Evolutionary conservation across 2,797 vertebrate species (phyloP).

Genomic region (Anguilla megastoma): DNA sequence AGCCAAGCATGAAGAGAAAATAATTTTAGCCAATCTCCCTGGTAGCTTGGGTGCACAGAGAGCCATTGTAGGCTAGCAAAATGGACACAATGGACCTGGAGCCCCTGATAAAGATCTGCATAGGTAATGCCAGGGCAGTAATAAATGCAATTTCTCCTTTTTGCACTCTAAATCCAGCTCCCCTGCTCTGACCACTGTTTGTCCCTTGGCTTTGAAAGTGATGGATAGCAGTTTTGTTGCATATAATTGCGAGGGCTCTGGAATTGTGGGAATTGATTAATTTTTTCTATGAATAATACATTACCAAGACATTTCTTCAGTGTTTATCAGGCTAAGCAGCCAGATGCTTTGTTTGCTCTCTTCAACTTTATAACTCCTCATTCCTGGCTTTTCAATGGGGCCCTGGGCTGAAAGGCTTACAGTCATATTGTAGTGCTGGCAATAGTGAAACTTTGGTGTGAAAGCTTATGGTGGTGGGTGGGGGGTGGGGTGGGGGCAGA

Average conservation of each 20-base stretch:
- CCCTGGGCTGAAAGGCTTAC: slow-evolving; percentile 38
- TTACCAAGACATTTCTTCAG: slow-evolving; percentile 58
- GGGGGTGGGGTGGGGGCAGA: background rate
- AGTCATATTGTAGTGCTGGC: slow-evolving; percentile 23
- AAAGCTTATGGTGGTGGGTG: background rate
- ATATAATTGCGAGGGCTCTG: slow-evolving; percentile 64
- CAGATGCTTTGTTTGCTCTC: slow-evolving; percentile 62
- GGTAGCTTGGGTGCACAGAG: slow-evolving; percentile 75
- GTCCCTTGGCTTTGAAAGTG: slow-evolving; percentile 67
- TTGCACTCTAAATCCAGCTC: slow-evolving; percentile 62
- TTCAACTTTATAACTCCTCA: slow-evolving; percentile 53
- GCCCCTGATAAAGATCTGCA: slow-evolving; percentile 82
- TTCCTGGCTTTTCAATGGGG: slow-evolving; percentile 53
- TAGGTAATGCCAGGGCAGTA: slow-evolving; percentile 75
- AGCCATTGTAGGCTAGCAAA: slow-evolving; percentile 77
- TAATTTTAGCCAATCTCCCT: slow-evolving; percentile 93
- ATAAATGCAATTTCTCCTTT: slow-evolving; percentile 73
- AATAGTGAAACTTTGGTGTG: slow-evolving; percentile 22
- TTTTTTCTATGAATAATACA: slow-evolving; percentile 61
- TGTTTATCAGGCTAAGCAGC: slow-evolving; percentile 63
- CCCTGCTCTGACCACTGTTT: slow-evolving; percentile 63
- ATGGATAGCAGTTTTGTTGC: slow-evolving; percentile 71
- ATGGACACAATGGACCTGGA: slow-evolving; percentile 76
- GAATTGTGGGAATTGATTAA: slow-evolving; percentile 63
- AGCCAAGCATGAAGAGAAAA: slow-evolving; percentile 96